A percentile compares a stretch with the other conserved stretches of the same genome.
phyloP scores from a whole-genome alignment of 2,113 vertebrate species.

The Polypterus bichir region DNA sequence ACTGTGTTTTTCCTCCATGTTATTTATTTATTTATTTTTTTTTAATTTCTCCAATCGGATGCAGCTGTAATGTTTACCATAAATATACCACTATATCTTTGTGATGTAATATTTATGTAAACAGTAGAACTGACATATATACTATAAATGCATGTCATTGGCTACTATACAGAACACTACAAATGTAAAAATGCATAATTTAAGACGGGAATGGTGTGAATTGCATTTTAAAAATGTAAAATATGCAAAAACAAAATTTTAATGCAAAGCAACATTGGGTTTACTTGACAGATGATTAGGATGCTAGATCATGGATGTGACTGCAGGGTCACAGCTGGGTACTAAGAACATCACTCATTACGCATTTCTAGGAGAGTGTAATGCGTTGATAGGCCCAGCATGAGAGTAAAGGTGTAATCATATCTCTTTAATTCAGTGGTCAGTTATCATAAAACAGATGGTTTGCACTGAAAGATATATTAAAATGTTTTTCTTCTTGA shows the following conservation, averaged over 20 bases:
- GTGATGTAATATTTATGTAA: no score
- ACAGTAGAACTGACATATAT: no score
- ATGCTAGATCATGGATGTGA: conserved; percentile 54
- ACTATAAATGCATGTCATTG: no score
- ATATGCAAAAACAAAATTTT: conserved; percentile 55
- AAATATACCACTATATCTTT: no score
- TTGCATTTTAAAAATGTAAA: conserved; percentile 39
- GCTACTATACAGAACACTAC: no score
- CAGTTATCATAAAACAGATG: conserved; percentile 32
- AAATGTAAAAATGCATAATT: neutral
- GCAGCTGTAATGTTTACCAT: no score
- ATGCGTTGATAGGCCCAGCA: conserved; percentile 38
- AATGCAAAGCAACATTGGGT: conserved; percentile 33
- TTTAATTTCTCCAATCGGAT: no score
- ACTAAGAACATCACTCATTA: conserved; percentile 59
- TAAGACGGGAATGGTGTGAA: neutral
- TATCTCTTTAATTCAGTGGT: conserved; percentile 55
- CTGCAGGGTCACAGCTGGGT: conserved; percentile 52
- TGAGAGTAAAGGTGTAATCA: conserved; percentile 55
- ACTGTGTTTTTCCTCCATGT: no score
- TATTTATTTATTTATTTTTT: no score
- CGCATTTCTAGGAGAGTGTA: conserved; percentile 40
- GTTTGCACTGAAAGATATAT: conserved; percentile 31
- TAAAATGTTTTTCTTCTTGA: conserved; percentile 39
- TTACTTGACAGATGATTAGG: conserved; percentile 55